Conservation (phyloP, 2,888 invertebrate species). For the Alviniconcha strummeri region DNA sequence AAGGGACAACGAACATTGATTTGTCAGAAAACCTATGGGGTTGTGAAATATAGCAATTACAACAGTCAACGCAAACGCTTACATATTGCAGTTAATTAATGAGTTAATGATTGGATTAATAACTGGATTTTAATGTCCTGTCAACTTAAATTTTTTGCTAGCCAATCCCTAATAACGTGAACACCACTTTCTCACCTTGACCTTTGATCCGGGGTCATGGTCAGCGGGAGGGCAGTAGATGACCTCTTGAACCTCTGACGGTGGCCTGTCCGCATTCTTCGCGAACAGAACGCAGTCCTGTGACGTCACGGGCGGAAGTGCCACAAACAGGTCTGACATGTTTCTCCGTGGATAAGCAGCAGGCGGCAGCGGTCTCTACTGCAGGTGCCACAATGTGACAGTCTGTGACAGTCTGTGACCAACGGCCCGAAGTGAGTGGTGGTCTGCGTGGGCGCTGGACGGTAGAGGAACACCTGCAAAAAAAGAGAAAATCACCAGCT, state of each 20-base stretch:
- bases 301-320: slow-evolving; percentile 81
- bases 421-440: neutral
- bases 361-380: neutral
- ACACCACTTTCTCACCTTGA: slow-evolving; percentile 75
- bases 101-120: too few relatives aligned
- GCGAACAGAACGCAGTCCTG: slow-evolving; percentile 83
- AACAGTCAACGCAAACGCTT: too few relatives aligned
- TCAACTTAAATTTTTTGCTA: too few relatives aligned
- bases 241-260: slow-evolving; percentile 85
- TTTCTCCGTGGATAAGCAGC: neutral
- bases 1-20: too few relatives aligned
- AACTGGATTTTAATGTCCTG: too few relatives aligned
- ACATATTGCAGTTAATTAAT: too few relatives aligned
- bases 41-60: too few relatives aligned
- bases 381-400: neutral
- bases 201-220: slow-evolving; percentile 72
- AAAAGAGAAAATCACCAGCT: neutral
- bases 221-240: slow-evolving; percentile 69
- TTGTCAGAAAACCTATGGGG: too few relatives aligned
- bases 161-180: too few relatives aligned
- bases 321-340: slow-evolving; percentile 82
- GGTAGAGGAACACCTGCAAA: neutral
- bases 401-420: neutral
- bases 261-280: slow-evolving; percentile 85
- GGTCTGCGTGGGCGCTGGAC: neutral